These are phyloP conservation scores for Falco columbarius DNA, from an alignment of 2,797 vertebrate species.

Conservation along the genomic window DNA sequence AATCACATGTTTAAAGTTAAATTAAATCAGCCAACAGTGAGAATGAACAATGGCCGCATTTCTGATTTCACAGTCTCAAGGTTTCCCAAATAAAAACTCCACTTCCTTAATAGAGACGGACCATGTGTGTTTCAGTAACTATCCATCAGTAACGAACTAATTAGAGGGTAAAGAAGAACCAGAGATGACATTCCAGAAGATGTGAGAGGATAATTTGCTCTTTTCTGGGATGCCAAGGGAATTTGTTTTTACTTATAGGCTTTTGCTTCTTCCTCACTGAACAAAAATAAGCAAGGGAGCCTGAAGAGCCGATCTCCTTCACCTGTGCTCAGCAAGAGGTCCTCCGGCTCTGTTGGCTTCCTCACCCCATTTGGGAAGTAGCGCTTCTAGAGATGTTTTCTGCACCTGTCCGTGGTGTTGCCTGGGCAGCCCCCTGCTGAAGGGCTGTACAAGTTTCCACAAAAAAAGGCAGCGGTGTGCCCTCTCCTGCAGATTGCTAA, in stretches of 20 bases:
- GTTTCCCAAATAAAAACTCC: neutral
- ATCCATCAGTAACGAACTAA: neutral
- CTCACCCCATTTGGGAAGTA: neutral
- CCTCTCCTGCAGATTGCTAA: neutral
- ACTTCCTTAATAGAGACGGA: neutral
- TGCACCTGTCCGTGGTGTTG: neutral
- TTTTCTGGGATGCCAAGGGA: neutral
- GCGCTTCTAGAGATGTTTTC: neutral
- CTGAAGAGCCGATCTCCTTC: neutral
- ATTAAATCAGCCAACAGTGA: neutral
- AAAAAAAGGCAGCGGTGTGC: neutral
- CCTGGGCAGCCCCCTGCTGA: neutral
- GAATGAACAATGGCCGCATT: neutral
- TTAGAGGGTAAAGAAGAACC: neutral
- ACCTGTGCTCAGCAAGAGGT: neutral
- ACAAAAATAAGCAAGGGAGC: neutral
- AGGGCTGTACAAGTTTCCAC: neutral
- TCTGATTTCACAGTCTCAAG: neutral
- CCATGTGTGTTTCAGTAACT: neutral
- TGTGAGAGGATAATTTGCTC: neutral
- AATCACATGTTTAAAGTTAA: constrained; percentile 23
- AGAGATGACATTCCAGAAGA: neutral
- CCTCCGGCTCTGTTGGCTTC: neutral
- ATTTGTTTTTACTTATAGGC: neutral
- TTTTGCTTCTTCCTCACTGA: neutral